Base-by-base conservation (phyloP, 2,888 invertebrate species). In the Plemyria rubiginata region DNA sequence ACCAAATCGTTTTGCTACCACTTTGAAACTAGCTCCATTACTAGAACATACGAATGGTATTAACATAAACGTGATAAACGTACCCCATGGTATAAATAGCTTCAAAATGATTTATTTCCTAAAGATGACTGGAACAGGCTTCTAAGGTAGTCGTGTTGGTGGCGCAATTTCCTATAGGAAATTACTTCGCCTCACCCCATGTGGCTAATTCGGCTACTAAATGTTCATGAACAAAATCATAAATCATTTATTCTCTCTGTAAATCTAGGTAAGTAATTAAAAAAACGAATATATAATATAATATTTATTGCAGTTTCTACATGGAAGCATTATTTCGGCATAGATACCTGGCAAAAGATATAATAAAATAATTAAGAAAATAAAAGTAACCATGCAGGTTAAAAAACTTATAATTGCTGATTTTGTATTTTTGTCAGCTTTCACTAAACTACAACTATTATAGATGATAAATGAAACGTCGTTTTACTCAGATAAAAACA, bases 101-200 rank as follows among this genome's bases (percentile, higher is more conserved):
- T 38, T 15, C 45, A n/a, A 55, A 61, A 64, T 71, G 87, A 88
- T 88, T 83, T 81, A 86, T 85, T 86, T 77, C 66, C 56, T 58
- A 49, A 64, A 72, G 74, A 74, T 82, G 83, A 83, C 84, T 80
- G 72, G 74, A 81, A 80, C 76, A 79, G 75, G 80, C 84, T 86
- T 87, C 88, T 85, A 82, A 79, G 81, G 77, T 87, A 89, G 85
- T 82, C 76, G 79, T 79, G 75, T 76, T 77, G 79, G 79, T 72
- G 73, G 80, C 80, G 83, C 85, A 88, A 90, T 92, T 91, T 92
- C 91, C 91, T 85, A 69, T 73, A 81, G 92, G 90, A 92, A 91
- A 91, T 91, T 87, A 85, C 81, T 80, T 85, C 81, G 81, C 74
- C 76, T 85, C 81, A 82, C 74, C 76, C 82, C 75, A 76, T 80